Base-by-base conservation (phyloP, 2,797 vertebrate genomes). In the Podarcis lilfordi region DNA sequence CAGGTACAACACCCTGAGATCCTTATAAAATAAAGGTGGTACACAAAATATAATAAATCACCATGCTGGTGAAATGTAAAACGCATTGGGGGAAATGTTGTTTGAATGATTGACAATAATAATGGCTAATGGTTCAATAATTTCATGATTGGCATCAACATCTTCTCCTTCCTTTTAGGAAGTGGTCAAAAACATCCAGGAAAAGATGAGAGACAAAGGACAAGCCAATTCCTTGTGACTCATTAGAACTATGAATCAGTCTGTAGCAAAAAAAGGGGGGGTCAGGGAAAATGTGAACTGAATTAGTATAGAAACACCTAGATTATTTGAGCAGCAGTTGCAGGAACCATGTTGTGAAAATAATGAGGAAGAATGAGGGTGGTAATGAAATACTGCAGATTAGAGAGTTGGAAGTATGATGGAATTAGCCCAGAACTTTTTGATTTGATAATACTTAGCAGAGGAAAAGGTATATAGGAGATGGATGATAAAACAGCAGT, bases 341-440 rank as follows among this genome's bases (percentile, higher is more conserved):
- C 11, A 69, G 81, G 50, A 72, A 84, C 37, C 37, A 83, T 11
- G 37, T 43, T 84, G 45, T 88, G 76, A 55, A 88, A 72, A 40
- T 61, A 84, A 79, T 72, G 66, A 79, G 45, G 66, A 88, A 40
- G 40, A 74, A 40, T 45, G 64, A 61, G 35, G 35, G 55, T 79
- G 50, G 21, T 88, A 78, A 80, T 78, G 50, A 88, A 84, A 69
- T 69, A 79, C 27, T 55, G 75, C 11, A 84, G n/a, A 80, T 82
- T 80, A 84, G 35, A 19, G 79, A 13, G 35, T 55, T 85, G 43
- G 74, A 43, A 43, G 61, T 37, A 61, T 29, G 35, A n/a, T 37
- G 35, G 76, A 27, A 35, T 85, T 64, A 75, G 37, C 11, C 9
- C 13, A 27, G 40, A 66, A 37, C 55, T 61, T 37, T 77, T 79